Evolutionary conservation across 2,797 vertebrate genomes (phyloP).

Genomic region (Rhabdophis nuchalis): DNA sequence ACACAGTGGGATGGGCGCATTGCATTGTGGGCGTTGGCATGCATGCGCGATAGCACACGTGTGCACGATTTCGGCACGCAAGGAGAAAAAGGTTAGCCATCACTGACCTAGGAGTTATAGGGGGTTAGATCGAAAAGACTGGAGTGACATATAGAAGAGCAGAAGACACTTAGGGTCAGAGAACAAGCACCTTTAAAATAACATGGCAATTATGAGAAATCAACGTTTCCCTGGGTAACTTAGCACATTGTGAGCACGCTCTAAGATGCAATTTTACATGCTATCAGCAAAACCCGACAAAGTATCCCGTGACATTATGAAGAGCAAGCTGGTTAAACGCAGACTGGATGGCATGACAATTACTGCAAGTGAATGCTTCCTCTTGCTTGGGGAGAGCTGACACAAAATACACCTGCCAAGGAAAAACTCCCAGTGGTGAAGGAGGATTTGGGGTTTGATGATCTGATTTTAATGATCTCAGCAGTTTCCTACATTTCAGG

Average conservation of each 20-base stretch:
- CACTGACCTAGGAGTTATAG: background rate
- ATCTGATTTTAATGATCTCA: background rate
- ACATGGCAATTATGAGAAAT: background rate
- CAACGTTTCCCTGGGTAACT: background rate
- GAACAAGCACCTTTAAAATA: background rate
- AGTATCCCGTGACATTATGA: background rate
- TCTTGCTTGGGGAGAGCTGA: background rate
- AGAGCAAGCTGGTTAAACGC: background rate
- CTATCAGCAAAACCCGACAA: background rate
- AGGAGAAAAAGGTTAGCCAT: too few relatives aligned
- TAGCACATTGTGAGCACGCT: background rate
- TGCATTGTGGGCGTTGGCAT: too few relatives aligned
- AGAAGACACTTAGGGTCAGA: background rate
- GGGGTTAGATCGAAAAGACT: background rate
- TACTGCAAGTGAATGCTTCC: background rate
- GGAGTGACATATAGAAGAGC: background rate
- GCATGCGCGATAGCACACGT: too few relatives aligned
- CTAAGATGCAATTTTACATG: background rate
- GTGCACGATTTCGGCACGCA: too few relatives aligned
- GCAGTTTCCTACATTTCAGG: background rate
- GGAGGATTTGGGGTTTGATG: background rate
- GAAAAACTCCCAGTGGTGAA: background rate
- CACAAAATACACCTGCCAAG: background rate
- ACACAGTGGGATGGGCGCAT: too few relatives aligned
- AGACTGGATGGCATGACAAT: background rate